A percentile compares a stretch with the other conserved stretches of the same genome.
phyloP scores from a whole-genome alignment of 2,797 vertebrate genomes.

The Antennarius maculatus region DNA sequence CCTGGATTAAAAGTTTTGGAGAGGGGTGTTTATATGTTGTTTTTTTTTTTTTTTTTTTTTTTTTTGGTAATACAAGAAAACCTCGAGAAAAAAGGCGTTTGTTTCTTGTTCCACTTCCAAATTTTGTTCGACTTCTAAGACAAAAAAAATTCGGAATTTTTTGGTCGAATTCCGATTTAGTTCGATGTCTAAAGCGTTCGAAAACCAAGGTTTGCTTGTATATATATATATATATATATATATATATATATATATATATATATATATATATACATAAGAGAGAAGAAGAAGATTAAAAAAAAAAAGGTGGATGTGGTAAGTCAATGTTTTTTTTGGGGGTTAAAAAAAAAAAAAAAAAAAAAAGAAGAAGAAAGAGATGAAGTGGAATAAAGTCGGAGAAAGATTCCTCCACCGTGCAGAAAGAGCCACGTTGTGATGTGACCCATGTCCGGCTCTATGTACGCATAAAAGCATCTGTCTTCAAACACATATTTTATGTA shows the following conservation, averaged over 20 bases:
- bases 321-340: too few relatives aligned
- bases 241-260: conserved; percentile 7
- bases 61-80: too few relatives aligned
- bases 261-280: conserved; percentile 45
- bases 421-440: conserved; percentile 66
- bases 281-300: conserved; percentile 9
- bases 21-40: conserved; percentile 41
- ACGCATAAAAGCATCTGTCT: conserved; percentile 70
- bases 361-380: conserved; percentile 52
- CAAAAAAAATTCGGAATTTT: too few relatives aligned
- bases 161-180: too few relatives aligned
- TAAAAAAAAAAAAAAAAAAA: conserved; percentile 13
- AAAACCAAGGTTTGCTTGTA: too few relatives aligned
- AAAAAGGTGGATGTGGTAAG: conserved; percentile 16
- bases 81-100: too few relatives aligned
- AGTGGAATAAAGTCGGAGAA: conserved; percentile 57
- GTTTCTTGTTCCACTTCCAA: too few relatives aligned
- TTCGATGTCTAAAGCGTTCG: too few relatives aligned
- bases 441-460: conserved; percentile 67
- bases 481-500: conserved; percentile 66
- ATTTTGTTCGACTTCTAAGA: too few relatives aligned
- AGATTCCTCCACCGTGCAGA: conserved; percentile 45
- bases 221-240: too few relatives aligned
- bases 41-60: too few relatives aligned
- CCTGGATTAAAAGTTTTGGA: conserved; percentile 73